Evolutionary conservation across 2,113 vertebrate genomes (phyloP), one percentile per base, ranked within the genome.

Genomic region (Dasyornis broadbenti): DNA sequence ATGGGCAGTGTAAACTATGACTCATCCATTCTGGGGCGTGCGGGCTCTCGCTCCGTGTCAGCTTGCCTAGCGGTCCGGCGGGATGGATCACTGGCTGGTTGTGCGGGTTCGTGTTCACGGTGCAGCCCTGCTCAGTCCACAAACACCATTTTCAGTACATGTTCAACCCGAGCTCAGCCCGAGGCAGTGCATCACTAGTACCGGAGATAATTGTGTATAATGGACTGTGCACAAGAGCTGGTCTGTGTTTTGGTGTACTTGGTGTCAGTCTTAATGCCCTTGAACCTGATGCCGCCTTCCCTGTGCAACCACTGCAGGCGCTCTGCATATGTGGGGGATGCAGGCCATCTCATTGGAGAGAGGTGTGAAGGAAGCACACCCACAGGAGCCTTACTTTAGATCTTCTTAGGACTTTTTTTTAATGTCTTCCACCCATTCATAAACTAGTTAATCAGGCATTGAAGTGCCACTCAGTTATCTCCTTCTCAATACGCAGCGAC

Each of bases 141-240:
- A 33, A 4, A 22, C 35, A 52, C 64, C 2, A 0, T 28, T 10
- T 33, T 15, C 20, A 0, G 35, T 13, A 5, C n/a, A 0, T 1
- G 12, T 2, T 53, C 35, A 2, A 3, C 40, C 31, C 11, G 47
- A 64, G 44, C 72, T 33, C 47, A 9, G 15, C 15, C 15, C 22
- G 31, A 9, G 53, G n/a, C 60, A 10, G 42, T 2, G 15, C 15
- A 0, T 39, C 30, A 0, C 12, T 5, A 28, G 4, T 35, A 5
- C 33, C 56, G 17, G 2, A 0, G 5, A 13, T 12, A 3, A 2
- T 3, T 16, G 27, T 13, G 13, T 16, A 26, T 3, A 2, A 33
- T 50, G 35, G 33, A 45, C 16, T 21, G 18, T 7, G 42, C 1
- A 1, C 23, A 10, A 15, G 40, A n/a, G 60, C 31, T 18, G 28